Evolutionary conservation across 2,888 invertebrate genomes (phyloP), one percentile per base, ranked within the genome.

Genomic region (Anthrax anthrax): DNA sequence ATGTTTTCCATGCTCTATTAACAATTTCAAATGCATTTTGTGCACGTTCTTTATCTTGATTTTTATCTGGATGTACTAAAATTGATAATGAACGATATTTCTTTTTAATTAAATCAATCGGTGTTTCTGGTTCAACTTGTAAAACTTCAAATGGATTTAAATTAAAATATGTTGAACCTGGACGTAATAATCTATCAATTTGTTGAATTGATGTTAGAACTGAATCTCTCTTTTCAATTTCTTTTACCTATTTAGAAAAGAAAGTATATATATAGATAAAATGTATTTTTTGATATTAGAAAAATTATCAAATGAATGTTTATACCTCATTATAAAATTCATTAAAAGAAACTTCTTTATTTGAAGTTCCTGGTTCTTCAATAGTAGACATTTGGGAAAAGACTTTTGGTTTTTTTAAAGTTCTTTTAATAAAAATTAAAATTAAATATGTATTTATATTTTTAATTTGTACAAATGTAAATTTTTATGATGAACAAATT

Each of bases 61-160:
- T 99, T 72, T 98, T 99, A 67, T 99, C 98, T 18, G 98, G 98
- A 81, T 99, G 98, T 34, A 98, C 95, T 60, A 98, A 75, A 66
- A 98, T 91, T 17, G 98, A 97, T 60, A 97, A 76, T 72, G 89
- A 78, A 63, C 92, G 79, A 70, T 96, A 99, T 70, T 94, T 94
- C 67, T 91, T 96, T 69, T 95, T 96, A 45, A 96, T 84, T 63
- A 92, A 91, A 57, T 95, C 92, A 46, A 96, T 66, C 18, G 86
- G 71, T 13, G 84, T 77, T 52, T 91, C 90, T 14, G 94, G 91
- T 59, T 97, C 96, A 43, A 90, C 78, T 72, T 91, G 89, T 46
- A 92, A 71, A 51, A 69, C 91, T 71, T 91, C 89, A 65, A 84
- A 91, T 2, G 97, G 97, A 70, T 98, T 98, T 54, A 98, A 76